Base-by-base conservation (phyloP, 2,797 vertebrate genomes). In the Phataginus tetradactyla region DNA sequence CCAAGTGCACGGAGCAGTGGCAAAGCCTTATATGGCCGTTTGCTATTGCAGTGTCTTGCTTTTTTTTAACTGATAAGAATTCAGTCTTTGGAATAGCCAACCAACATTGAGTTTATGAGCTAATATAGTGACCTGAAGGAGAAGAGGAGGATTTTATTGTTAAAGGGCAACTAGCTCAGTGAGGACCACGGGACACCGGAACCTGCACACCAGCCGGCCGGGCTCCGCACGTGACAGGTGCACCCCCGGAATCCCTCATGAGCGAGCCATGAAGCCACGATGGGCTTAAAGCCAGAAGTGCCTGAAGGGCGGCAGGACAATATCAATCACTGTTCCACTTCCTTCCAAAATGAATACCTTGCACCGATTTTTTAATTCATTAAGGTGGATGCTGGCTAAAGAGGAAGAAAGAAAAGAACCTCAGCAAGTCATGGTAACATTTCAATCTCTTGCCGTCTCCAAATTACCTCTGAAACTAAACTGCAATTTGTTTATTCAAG, bases 401-500 rank as follows among this genome's bases (percentile, higher is more conserved):
- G 45, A 86, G 63, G 51, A 89, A 91, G 71, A 80, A 89, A 72
- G 42, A 51, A 85, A 90, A 42, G 53, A 68, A 75, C 20, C 21
- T 71, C 57, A 81, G 64, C 6, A 66, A 61, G 49, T 69, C 29
- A 17, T 11, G 11, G 71, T 59, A 92, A 74, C 20, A 64, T 83
- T 90, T 88, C 39, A 32, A 29, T 83, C 75, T 90, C 45, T 0
- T 66, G 59, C 88, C 37, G 18, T 86, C 84, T 93, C 45, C 71
- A 97, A 95, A 96, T 57, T 15, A 94, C 78, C 95, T 96, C 69
- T 97, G 69, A 77, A 98, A 98, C 96, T 94, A 93, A 92, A 66
- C 1, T 10, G n/a, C 23, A 34, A 51, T 17, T 96, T 91, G 66
- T 97, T 97, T 96, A 94, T 94, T 94, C 89, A 96, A 91, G 45